A percentile compares a stretch with the other conserved stretches of the same genome.
Conservation (phyloP, 2,888 invertebrate genomes). For the Cheiracanthium punctorium region DNA sequence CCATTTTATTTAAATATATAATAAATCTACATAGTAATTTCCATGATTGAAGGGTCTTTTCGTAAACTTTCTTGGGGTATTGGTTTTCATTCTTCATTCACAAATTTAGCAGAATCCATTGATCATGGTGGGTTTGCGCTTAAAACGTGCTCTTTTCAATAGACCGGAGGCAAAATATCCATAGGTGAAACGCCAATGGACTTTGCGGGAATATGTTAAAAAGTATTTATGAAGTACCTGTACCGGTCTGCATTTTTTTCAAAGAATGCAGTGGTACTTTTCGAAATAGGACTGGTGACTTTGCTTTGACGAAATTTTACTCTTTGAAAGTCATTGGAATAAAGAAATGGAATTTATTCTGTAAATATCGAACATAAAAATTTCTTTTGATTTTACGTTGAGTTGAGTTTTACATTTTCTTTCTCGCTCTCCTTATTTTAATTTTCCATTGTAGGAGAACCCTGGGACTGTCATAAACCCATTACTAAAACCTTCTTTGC, state of each 20-base stretch:
- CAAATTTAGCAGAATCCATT: not conserved
- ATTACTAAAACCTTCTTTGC: conserved; percentile 4
- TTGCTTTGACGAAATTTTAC: not conserved
- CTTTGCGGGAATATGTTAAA: not conserved
- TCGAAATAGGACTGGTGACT: not conserved
- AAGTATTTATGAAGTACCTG: not conserved
- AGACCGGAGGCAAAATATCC: not conserved
- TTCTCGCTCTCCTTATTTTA: not conserved
- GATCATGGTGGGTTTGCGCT: not conserved
- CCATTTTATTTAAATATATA: no score
- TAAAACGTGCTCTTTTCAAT: not conserved
- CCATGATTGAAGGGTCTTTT: not conserved
- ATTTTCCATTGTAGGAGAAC: not conserved
- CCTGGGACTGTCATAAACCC: conserved; percentile 8
- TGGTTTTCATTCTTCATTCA: not conserved
- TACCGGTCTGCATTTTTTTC: not conserved
- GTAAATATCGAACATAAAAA: not conserved
- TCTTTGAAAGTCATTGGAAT: not conserved
- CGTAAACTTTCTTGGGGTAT: not conserved
- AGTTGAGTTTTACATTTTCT: conserved; percentile 6
- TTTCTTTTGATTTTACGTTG: not conserved
- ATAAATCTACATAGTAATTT: not conserved
- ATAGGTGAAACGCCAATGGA: not conserved
- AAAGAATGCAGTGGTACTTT: not conserved
- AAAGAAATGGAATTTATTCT: not conserved